phyloP scores from a whole-genome alignment of 2,113 vertebrate species.

The Campylomormyrus tamandua region DNA sequence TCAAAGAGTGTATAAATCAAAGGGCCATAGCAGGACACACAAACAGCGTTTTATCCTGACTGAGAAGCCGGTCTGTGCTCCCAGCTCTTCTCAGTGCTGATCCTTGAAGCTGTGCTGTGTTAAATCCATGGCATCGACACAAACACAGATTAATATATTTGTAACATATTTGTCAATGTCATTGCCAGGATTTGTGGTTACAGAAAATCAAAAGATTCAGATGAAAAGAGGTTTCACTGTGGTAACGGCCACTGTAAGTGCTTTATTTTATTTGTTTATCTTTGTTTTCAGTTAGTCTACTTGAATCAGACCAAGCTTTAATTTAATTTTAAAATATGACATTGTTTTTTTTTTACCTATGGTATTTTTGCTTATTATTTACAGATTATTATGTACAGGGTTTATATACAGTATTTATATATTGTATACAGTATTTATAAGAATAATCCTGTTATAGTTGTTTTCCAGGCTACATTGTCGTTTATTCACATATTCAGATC shows the following conservation, averaged over 20 bases:
- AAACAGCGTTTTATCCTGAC: conserved; percentile 48
- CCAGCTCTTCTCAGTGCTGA: conserved; percentile 28
- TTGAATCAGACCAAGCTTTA: not conserved
- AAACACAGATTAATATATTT: not conserved
- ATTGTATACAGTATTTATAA: not conserved
- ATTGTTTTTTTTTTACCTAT: not conserved
- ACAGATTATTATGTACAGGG: not conserved
- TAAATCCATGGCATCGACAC: not conserved
- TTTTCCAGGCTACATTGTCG: not conserved
- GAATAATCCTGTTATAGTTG: not conserved
- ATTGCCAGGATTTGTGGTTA: conserved; percentile 86
- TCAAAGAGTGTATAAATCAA: conserved; percentile 50
- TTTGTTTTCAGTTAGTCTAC: not conserved
- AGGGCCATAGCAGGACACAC: conserved; percentile 50
- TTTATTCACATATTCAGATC: not conserved
- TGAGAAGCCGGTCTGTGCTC: conserved; percentile 35
- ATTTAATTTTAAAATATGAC: not conserved
- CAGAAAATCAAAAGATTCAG: conserved; percentile 87
- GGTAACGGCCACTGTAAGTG: conserved; percentile 93
- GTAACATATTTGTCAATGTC: conserved; percentile 30
- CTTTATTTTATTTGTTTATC: not conserved
- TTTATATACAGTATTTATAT: not conserved
- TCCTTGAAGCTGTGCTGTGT: not conserved
- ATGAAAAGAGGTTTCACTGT: conserved; percentile 94
- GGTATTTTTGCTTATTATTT: not conserved